A percentile compares a stretch with the other conserved stretches of the same genome.
Evolutionary conservation across 1,140 invertebrate genomes (phyloP).

Genomic region (Polyergus mexicanus): DNA sequence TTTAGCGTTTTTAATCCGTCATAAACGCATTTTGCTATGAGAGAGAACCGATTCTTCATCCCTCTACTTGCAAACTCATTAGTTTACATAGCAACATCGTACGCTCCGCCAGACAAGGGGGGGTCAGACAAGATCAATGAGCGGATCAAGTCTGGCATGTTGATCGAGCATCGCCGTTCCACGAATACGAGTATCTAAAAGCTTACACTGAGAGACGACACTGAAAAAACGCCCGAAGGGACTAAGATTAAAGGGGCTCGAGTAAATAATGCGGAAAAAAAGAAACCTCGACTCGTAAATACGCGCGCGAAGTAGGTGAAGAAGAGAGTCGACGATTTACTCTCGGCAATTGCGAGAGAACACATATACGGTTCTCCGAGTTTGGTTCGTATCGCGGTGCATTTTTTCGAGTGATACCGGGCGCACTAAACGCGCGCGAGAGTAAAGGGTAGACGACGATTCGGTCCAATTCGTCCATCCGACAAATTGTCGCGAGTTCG

Average conservation of each 20-base stretch:
- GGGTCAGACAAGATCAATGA: slow-evolving; percentile 55
- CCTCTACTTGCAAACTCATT: slow-evolving; percentile 40
- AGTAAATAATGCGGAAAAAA: slow-evolving; percentile 59
- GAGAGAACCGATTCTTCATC: slow-evolving; percentile 45
- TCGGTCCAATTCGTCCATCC: neutral
- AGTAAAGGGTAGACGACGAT: neutral
- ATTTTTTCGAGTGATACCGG: slow-evolving; percentile 31
- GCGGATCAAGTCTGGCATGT: slow-evolving; percentile 53
- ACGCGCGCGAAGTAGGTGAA: slow-evolving; percentile 48
- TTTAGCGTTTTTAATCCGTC: slow-evolving; percentile 13
- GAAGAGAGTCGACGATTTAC: slow-evolving; percentile 30
- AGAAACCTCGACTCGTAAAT: slow-evolving; percentile 30
- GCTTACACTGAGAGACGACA: slow-evolving; percentile 45
- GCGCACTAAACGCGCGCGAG: neutral
- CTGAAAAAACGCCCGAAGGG: slow-evolving; percentile 47
- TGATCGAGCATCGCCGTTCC: slow-evolving; percentile 55
- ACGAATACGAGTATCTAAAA: slow-evolving; percentile 58
- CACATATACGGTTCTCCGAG: slow-evolving; percentile 34
- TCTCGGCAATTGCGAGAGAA: slow-evolving; percentile 54
- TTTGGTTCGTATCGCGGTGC: slow-evolving; percentile 44
- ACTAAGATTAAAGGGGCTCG: slow-evolving; percentile 60
- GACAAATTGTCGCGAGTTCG: slow-evolving; percentile 16
- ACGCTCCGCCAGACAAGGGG: slow-evolving; percentile 39
- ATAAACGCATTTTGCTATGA: slow-evolving; percentile 27
- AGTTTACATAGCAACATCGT: slow-evolving; percentile 45